A percentile compares a stretch with the other conserved stretches of the same genome.
phyloP scores from a whole-genome alignment of 2,888 invertebrate genomes.

The Eupithecia centaureata region DNA sequence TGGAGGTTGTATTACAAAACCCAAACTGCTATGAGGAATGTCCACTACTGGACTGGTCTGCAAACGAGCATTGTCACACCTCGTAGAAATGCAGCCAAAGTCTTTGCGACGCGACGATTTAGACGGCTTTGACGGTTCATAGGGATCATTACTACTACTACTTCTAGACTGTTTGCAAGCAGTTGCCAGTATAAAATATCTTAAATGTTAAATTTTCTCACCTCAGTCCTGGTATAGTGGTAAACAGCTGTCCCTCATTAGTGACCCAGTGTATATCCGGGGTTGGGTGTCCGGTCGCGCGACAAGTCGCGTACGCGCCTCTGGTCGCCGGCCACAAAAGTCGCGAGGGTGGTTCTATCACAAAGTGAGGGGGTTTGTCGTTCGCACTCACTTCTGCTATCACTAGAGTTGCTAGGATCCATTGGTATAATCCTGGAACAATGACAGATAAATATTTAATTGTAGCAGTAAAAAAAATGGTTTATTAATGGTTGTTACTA shows the following conservation, averaged over 20 bases:
- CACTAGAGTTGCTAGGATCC: constrained; percentile 58
- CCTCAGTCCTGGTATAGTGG: constrained; percentile 78
- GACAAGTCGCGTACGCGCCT: constrained; percentile 72
- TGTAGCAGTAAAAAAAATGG: no score
- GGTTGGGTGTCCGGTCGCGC: constrained; percentile 71
- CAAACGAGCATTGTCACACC: no score
- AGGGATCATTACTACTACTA: no score
- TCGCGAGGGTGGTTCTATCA: constrained; percentile 71
- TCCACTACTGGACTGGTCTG: not conserved
- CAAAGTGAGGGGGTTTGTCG: constrained; percentile 76
- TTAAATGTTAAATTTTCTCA: constrained; percentile 42
- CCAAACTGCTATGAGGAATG: not conserved
- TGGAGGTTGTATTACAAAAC: not conserved
- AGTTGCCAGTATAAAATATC: no score
- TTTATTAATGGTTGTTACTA: no score
- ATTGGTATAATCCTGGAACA: constrained; percentile 43
- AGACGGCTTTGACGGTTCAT: no score
- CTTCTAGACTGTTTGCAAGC: no score
- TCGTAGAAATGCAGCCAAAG: no score
- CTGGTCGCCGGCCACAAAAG: constrained; percentile 77
- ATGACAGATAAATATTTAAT: no score
- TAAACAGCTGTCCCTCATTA: constrained; percentile 74
- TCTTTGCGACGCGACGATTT: no score
- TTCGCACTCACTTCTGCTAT: constrained; percentile 56
- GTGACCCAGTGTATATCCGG: constrained; percentile 79